These are phyloP conservation scores for Allenopithecus nigroviridis DNA, from an alignment of 2,797 vertebrate species.

Conservation along the genomic window DNA sequence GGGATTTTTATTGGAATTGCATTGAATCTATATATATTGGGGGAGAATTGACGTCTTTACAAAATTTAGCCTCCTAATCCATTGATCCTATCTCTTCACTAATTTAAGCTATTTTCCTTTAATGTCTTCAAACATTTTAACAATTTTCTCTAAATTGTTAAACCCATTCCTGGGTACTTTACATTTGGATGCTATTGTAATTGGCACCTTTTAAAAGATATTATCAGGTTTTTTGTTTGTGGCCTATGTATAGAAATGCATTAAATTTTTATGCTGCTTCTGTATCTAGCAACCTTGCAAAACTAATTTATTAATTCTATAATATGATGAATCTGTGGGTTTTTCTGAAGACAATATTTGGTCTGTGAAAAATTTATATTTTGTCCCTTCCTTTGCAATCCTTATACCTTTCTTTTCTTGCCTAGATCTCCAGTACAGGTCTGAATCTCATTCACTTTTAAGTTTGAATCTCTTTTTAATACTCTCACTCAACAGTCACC, in stretches of 20 bases:
- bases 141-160: conserved; percentile 53
- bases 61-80: conserved; percentile 61
- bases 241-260: conserved; percentile 46
- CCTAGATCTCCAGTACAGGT: background rate
- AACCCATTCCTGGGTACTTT: conserved; percentile 52
- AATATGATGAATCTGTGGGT: conserved; percentile 2
- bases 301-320: conserved; percentile 55
- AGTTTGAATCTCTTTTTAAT: background rate
- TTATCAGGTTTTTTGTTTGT: conserved; percentile 11
- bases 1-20: conserved; percentile 81
- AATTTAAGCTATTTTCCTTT: conserved; percentile 49
- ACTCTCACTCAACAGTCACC: background rate
- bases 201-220: conserved; percentile 34
- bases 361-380: background rate
- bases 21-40: conserved; percentile 77
- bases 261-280: conserved; percentile 43
- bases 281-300: conserved; percentile 22
- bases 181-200: conserved; percentile 52
- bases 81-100: conserved; percentile 45
- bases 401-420: background rate
- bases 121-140: conserved; percentile 47
- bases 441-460: background rate
- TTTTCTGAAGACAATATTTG: conserved; percentile 53
- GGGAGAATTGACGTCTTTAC: conserved; percentile 74
- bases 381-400: conserved; percentile 25